Evolutionary conservation across 1,140 invertebrate species (phyloP).

Genomic region (Pristionchus pacificus): DNA sequence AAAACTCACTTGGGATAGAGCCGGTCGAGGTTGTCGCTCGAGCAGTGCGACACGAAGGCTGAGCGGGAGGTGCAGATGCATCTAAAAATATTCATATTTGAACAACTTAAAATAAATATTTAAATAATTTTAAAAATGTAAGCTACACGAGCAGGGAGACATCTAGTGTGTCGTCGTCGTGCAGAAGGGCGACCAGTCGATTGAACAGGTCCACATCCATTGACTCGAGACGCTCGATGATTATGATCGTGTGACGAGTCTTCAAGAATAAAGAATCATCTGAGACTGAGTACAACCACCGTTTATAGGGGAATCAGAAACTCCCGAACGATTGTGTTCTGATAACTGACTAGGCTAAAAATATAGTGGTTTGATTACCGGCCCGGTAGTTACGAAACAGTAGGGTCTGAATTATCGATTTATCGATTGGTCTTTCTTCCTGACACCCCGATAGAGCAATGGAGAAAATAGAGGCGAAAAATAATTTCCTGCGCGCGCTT

Average conservation of each 20-base stretch:
- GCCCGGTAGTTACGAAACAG: neutral
- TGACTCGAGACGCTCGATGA: neutral
- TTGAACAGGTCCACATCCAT: neutral
- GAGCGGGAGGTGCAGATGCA: neutral
- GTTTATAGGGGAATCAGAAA: neutral
- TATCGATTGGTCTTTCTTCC: no score
- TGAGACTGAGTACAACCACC: neutral
- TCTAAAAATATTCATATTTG: neutral
- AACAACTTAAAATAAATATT: neutral
- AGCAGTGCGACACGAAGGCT: neutral
- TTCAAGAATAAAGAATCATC: neutral
- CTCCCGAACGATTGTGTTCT: neutral
- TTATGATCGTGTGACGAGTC: neutral
- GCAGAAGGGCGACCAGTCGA: neutral
- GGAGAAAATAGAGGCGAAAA: no score
- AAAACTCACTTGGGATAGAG: no score
- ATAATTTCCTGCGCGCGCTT: no score
- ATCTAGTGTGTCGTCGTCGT: neutral
- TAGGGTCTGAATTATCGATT: neutral
- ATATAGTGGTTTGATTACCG: neutral
- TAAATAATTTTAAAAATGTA: neutral
- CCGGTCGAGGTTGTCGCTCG: neutral
- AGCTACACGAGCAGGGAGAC: neutral
- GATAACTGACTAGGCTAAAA: no score
- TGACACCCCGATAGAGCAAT: no score